A percentile compares a stretch with the other conserved stretches of the same genome.
Conservation (phyloP, 1,140 invertebrate genomes). For the Megalonaias nervosa region DNA sequence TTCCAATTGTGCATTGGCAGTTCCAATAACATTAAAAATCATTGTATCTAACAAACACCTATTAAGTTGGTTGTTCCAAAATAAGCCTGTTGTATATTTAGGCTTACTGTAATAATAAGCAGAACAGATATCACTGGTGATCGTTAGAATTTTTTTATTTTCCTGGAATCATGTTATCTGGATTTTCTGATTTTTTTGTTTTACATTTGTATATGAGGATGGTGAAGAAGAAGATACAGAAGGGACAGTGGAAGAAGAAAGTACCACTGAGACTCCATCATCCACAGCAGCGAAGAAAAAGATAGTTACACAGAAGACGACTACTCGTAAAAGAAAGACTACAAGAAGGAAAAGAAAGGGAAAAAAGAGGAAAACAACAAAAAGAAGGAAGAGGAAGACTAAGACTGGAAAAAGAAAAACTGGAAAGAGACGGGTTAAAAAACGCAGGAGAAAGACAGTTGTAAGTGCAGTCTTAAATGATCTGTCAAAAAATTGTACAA, state of each 20-base stretch:
- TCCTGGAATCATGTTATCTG: not conserved
- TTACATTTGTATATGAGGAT: not conserved
- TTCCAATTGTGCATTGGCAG: no score
- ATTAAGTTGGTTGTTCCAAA: not conserved
- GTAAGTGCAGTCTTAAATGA: not conserved
- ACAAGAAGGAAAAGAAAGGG: conserved; percentile 29
- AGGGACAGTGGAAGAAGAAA: conserved; percentile 10
- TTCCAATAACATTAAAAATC: not conserved
- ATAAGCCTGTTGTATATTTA: not conserved
- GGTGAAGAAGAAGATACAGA: conserved; percentile 13
- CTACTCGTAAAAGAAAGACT: conserved; percentile 31
- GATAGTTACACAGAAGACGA: conserved; percentile 37
- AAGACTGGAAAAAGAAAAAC: conserved; percentile 31
- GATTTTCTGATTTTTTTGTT: conserved; percentile 4
- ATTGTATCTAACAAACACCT: not conserved
- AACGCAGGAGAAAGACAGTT: conserved; percentile 58
- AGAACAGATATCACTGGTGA: not conserved
- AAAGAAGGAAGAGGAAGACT: conserved; percentile 38
- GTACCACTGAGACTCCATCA: conserved; percentile 3
- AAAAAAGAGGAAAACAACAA: conserved; percentile 42
- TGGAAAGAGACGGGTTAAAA: conserved; percentile 51
- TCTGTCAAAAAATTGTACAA: not conserved
- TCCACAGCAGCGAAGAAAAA: conserved; percentile 27
- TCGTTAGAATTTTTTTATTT: not conserved
- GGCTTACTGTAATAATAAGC: not conserved